phyloP scores from a whole-genome alignment of 2,888 invertebrate genomes.

The Rotaria sp. region DNA sequence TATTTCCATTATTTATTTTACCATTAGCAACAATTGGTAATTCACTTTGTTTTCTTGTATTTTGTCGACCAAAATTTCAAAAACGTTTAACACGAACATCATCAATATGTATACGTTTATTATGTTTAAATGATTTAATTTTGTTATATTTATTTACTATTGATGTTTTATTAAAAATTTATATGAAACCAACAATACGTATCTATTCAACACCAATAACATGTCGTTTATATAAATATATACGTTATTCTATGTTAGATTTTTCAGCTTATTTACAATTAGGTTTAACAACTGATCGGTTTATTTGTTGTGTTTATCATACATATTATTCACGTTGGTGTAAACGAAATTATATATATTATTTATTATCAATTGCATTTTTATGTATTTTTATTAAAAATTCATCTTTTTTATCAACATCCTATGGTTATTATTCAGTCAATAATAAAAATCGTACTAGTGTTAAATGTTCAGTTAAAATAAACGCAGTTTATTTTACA shows the following conservation, averaged over 20 bases:
- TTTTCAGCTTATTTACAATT: constrained; percentile 7
- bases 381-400: neutral
- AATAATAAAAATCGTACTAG: neutral
- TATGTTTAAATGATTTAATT: constrained; percentile 16
- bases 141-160: constrained; percentile 8
- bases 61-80: constrained; percentile 20
- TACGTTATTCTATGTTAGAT: neutral
- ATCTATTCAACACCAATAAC: neutral
- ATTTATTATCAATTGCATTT: neutral
- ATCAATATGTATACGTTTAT: neutral
- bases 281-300: constrained; percentile 9
- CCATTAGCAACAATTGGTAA: constrained; percentile 30
- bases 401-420: neutral
- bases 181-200: neutral
- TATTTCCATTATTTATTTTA: constrained; percentile 22
- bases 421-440: neutral
- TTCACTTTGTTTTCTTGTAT: constrained; percentile 23
- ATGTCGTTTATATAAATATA: constrained; percentile 19
- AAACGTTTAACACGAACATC: constrained; percentile 20
- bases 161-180: neutral
- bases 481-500: neutral
- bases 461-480: neutral
- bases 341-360: neutral
- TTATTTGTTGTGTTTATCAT: constrained; percentile 21
- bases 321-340: constrained; percentile 1